These are phyloP conservation scores for Amorpha juglandis DNA, from an alignment of 2,888 invertebrate genomes.

Conservation along the genomic window DNA sequence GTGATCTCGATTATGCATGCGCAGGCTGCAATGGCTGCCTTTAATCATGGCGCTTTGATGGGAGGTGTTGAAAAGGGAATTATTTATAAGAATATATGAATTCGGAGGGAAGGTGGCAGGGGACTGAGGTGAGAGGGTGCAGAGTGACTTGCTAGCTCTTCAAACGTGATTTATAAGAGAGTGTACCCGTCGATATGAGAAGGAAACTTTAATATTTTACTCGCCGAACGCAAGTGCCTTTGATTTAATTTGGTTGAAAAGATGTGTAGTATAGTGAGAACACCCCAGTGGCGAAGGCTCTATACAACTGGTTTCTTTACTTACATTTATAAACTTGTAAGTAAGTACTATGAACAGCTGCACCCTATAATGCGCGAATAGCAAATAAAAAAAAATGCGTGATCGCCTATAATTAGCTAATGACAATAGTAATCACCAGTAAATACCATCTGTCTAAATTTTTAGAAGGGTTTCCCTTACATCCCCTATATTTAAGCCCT, in stretches of 20 bases:
- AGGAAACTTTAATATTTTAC: conserved; percentile 3
- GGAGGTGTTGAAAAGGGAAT: conserved; percentile 1
- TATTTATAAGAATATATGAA: conserved; percentile 19
- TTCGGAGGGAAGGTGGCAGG: background rate
- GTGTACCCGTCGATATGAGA: background rate
- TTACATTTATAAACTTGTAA: no score
- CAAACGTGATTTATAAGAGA: conserved; percentile 9
- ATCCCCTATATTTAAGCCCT: no score
- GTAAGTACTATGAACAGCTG: no score
- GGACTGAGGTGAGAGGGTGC: background rate
- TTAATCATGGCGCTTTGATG: conserved; percentile 19
- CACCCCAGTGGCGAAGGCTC: no score
- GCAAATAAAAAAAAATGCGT: no score
- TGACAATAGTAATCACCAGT: no score
- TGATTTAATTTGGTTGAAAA: background rate
- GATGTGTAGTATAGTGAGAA: no score
- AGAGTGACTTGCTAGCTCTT: conserved; percentile 3
- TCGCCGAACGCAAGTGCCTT: background rate
- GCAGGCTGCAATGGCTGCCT: background rate
- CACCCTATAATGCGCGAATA: no score
- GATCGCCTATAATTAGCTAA: no score
- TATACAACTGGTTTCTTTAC: no score
- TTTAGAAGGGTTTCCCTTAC: no score
- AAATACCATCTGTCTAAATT: no score
- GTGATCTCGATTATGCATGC: background rate